These are phyloP conservation scores for Tipula unca DNA, from an alignment of 2,888 invertebrate species.

Conservation along the genomic window DNA sequence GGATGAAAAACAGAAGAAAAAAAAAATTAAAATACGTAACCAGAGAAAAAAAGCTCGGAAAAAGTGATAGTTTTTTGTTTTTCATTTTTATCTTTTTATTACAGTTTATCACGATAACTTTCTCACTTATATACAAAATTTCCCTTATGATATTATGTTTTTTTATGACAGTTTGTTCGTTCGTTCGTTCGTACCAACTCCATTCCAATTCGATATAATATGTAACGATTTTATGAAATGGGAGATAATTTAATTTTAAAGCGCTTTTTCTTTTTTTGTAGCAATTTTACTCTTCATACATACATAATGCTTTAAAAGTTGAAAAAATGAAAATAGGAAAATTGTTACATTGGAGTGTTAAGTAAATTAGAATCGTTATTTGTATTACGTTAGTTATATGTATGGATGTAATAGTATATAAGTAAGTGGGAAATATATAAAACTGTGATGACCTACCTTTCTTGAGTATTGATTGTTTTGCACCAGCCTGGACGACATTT, in stretches of 20 bases:
- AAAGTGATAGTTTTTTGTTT: neutral
- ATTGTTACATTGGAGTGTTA: neutral
- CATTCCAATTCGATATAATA: neutral
- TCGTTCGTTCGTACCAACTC: neutral
- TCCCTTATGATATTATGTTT: neutral
- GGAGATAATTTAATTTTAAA: neutral
- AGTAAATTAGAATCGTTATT: neutral
- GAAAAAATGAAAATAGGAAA: neutral
- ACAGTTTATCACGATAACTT: neutral
- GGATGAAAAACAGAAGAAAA: neutral
- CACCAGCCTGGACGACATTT: too few relatives aligned
- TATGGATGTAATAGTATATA: too few relatives aligned
- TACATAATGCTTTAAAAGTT: neutral
- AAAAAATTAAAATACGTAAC: too few relatives aligned
- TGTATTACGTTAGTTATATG: too few relatives aligned
- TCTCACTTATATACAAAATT: neutral
- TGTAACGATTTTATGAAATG: neutral
- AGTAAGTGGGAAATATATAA: too few relatives aligned
- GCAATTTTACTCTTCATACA: neutral
- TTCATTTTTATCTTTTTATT: neutral
- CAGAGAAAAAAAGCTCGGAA: neutral
- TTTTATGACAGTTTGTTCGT: neutral
- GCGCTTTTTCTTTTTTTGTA: neutral
- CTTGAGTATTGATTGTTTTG: too few relatives aligned
- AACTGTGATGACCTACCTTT: too few relatives aligned